Evolutionary conservation across 1,140 invertebrate genomes (phyloP), one percentile per base, ranked within the genome.

Genomic region (Monomorium pharaonis): DNA sequence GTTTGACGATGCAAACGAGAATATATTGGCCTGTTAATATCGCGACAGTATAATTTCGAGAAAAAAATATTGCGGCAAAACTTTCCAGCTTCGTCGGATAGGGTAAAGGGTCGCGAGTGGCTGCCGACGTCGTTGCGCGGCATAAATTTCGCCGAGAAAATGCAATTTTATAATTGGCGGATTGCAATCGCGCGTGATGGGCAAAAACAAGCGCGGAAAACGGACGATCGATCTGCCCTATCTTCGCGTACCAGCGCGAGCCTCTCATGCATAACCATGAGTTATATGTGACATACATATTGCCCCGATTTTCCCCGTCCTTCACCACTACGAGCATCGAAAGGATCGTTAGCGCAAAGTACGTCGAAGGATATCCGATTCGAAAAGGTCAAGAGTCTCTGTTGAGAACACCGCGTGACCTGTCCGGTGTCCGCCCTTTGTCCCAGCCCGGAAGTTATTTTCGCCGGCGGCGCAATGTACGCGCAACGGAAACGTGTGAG

Each of bases 331-430:
- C 37, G 49, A 70, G 33, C 81, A 58, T 85, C 85, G 85, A 91
- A 92, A 93, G 93, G 92, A 94, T 94, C 93, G 93, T 94, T 94
- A 94, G 91, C 88, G 78, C 93, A 93, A 91, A 92, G 92, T 92
- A 91, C 90, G 88, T 91, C 85, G 84, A 93, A 94, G 92, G 92
- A 94, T 93, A 92, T 91, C 89, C 89, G 86, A 88, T 81, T 89
- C 75, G 88, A 92, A 94, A 95, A 94, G 94, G 94, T 94, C 94
- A 94, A 94, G 93, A 94, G 93, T 94, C 92, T 90, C 91, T 70
- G 75, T 27, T 69, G 89, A 91, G 92, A 90, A 93, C 88, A 88
- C 90, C 81, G 89, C 85, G 69, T 65, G 85, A 51, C 90, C 88
- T 86, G 85, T 89, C 77, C 78, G n/a, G n/a, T n/a, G n/a, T 77